These are phyloP conservation scores for Cydia fagiglandana DNA, from an alignment of 1,140 invertebrate species.

Conservation along the genomic window DNA sequence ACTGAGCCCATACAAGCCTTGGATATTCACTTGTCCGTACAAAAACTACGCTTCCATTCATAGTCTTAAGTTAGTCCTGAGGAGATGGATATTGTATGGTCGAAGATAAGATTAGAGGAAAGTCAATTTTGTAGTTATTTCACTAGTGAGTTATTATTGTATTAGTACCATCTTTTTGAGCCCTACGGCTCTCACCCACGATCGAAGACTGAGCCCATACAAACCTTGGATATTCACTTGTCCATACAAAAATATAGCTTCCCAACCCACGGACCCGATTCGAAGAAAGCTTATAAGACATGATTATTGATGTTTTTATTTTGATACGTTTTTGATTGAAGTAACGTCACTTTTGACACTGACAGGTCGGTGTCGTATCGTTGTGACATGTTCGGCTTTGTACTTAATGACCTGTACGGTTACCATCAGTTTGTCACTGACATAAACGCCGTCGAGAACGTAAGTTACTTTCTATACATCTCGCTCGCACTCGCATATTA, in stretches of 20 bases:
- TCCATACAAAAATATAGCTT: conserved; percentile 50
- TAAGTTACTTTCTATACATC: no score
- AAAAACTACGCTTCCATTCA: conserved; percentile 52
- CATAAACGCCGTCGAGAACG: no score
- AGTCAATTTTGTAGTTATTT: conserved; percentile 41
- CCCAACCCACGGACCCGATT: no score
- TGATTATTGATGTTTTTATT: no score
- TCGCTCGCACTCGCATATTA: no score
- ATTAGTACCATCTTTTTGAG: conserved; percentile 38
- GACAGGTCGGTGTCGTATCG: no score
- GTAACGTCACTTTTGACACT: no score
- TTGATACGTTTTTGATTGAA: no score
- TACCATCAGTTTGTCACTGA: no score
- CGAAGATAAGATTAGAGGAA: conserved; percentile 38
- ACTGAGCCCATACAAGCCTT: conserved; percentile 61
- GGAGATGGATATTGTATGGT: conserved; percentile 51
- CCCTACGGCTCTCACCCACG: conserved; percentile 41
- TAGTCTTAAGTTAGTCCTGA: conserved; percentile 38
- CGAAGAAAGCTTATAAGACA: no score
- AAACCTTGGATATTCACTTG: conserved; percentile 53
- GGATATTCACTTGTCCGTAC: conserved; percentile 49
- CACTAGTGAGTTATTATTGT: conserved; percentile 48
- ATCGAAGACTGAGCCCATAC: conserved; percentile 58
- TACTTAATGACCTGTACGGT: no score
- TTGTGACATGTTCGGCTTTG: no score